Evolutionary conservation across 2,888 invertebrate species (phyloP).

Genomic region (Hypercompe scribonia): DNA sequence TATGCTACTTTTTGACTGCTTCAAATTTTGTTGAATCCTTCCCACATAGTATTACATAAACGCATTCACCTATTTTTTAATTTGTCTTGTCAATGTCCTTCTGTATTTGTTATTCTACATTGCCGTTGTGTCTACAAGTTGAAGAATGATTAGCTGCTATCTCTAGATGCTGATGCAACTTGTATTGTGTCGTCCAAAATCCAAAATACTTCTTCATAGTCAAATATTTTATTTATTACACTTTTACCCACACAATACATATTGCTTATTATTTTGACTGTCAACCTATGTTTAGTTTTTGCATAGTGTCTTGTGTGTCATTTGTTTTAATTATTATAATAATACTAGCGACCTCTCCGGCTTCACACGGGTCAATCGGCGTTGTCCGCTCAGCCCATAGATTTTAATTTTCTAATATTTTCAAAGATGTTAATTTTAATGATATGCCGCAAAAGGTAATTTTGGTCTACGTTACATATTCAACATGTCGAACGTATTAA

Average conservation of each 20-base stretch:
- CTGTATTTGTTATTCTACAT: constrained; percentile 51
- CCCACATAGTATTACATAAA: constrained; percentile 48
- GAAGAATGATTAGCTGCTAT: constrained; percentile 79
- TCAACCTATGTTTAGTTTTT: constrained; percentile 39
- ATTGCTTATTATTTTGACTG: constrained; percentile 58
- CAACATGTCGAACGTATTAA: too few species aligned
- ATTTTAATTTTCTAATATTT: too few species aligned
- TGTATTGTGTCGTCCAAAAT: constrained; percentile 64
- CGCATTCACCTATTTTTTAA: constrained; percentile 54
- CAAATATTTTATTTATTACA: constrained; percentile 50
- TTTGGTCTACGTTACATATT: too few species aligned
- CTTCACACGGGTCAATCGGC: too few species aligned
- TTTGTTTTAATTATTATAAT: constrained; percentile 29
- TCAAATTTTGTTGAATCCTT: constrained; percentile 49
- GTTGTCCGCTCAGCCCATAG: too few species aligned
- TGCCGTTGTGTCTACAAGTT: constrained; percentile 46
- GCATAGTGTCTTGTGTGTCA: constrained; percentile 44
- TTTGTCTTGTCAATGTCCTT: constrained; percentile 53
- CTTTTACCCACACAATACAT: constrained; percentile 62
- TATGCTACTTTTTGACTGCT: constrained; percentile 61
- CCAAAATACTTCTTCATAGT: constrained; percentile 34
- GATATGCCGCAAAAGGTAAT: too few species aligned
- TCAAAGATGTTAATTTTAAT: too few species aligned
- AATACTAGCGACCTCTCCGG: neutral
- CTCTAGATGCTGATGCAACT: constrained; percentile 81